Evolutionary conservation across 2,888 invertebrate species (phyloP).

Genomic region (Byasa hedistus): DNA sequence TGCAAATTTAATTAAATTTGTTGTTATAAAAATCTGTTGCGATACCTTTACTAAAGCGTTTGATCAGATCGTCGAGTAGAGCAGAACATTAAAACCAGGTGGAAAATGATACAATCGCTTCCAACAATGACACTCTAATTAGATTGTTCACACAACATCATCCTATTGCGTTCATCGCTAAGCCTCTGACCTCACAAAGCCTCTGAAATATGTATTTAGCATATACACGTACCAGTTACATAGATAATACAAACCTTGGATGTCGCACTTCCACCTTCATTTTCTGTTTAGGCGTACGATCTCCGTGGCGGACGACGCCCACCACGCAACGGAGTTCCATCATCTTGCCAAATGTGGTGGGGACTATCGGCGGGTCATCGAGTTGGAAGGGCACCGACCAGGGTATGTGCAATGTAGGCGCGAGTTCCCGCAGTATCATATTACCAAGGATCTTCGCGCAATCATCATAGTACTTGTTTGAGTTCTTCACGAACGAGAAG

Average conservation of each 20-base stretch:
- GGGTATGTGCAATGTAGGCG: conserved; percentile 97
- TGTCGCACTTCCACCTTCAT: conserved; percentile 99
- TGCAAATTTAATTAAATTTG: conserved; percentile 48
- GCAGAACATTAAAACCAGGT: background rate
- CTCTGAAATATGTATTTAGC: too few relatives aligned
- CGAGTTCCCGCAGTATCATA: conserved; percentile 96
- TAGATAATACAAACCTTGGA: conserved; percentile 84
- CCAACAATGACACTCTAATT: background rate
- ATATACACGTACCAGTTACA: too few relatives aligned
- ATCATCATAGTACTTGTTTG: conserved; percentile 99
- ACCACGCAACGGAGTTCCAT: conserved; percentile 95
- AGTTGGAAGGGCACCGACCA: conserved; percentile 98
- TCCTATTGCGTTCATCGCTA: background rate
- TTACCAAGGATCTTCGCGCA: conserved; percentile 99
- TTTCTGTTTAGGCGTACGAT: conserved; percentile 99
- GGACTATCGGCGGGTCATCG: conserved; percentile 99
- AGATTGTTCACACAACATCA: background rate
- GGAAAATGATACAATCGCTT: background rate
- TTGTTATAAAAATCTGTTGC: background rate
- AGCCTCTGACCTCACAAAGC: too few relatives aligned
- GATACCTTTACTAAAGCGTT: background rate
- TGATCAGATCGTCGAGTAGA: background rate
- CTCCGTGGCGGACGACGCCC: conserved; percentile 98
- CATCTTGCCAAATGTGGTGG: conserved; percentile 99
- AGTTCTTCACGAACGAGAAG: conserved; percentile 99